Evolutionary conservation across 1,140 invertebrate species (phyloP), one percentile per base, ranked within the genome.

Genomic region (Heliconius melpomene): DNA sequence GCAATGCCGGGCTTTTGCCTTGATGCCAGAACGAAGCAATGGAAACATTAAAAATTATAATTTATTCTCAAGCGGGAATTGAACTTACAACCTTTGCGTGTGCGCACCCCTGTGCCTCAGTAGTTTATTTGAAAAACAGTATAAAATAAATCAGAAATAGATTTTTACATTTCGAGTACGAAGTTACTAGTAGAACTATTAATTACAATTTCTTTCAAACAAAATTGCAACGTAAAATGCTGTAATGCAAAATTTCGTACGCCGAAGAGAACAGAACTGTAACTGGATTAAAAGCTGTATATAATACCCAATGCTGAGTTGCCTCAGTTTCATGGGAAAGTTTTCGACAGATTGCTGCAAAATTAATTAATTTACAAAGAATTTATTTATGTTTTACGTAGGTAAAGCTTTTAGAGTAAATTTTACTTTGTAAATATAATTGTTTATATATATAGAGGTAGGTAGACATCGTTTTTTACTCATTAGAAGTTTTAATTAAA

Each of bases 91-190:
- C 3, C 38, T 0, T 46, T 3, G 3, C 11, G 11, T 32, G 32
- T 32, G 32, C 32, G 32, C 32, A 32, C 32, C 32, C 32, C 1
- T 36, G 6, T 7, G 32, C 40, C 0, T 3, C 57, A 60, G 9
- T n/a, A 13, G n/a, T 60, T n/a, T 26, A 60, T 60, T 23, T 60
- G n/a, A 60, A 60, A 60, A 36, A 32, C 32, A 32, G 2, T 36
- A 36, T 60, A 23, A 60, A 36, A 18, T 11, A 72, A 29, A 7
- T 72, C 66, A 70, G 32, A 87, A 89, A 87, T 87, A 86, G 82
- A 88, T 83, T 88, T 87, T 73, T 82, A 83, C 75, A 88, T 86
- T 83, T 89, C 84, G 78, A 85, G 86, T 84, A 85, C 83, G 83
- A 81, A 54, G 66, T 77, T 85, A 57, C 50, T 75, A 81, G 54